Percentiles rank a stretch among this genome's conserved stretches.
Conservation (phyloP, 2,888 invertebrate genomes). For the Alloscopus bannaensis region DNA sequence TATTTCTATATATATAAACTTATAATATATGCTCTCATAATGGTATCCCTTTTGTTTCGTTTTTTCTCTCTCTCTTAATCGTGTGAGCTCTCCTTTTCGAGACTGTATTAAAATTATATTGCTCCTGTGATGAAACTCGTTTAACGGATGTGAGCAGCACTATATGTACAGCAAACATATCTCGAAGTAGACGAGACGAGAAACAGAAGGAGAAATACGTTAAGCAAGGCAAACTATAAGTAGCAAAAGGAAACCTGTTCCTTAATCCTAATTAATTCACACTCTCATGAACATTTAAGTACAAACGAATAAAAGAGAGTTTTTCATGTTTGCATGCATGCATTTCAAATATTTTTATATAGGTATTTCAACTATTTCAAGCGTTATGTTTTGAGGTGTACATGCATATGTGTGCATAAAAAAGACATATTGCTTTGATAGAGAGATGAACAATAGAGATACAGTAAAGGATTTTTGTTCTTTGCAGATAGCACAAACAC, state of each 20-base stretch:
- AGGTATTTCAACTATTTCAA: neutral
- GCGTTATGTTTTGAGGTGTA: neutral
- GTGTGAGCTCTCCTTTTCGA: neutral
- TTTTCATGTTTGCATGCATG: constrained; percentile 30
- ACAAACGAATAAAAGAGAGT: constrained; percentile 48
- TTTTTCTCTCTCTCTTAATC: no score
- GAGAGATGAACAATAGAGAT: constrained; percentile 46
- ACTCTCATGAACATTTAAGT: constrained; percentile 72
- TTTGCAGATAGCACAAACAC: no score
- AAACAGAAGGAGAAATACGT: constrained; percentile 18
- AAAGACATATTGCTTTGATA: constrained; percentile 34
- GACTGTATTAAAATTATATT: neutral
- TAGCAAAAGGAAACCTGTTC: constrained; percentile 69
- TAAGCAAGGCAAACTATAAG: constrained; percentile 11
- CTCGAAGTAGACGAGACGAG: no score
- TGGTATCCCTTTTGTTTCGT: no score
- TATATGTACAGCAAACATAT: neutral
- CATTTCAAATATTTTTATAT: constrained; percentile 3
- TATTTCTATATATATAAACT: no score
- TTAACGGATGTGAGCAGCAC: constrained; percentile 62
- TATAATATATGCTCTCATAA: no score
- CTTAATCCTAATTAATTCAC: constrained; percentile 73
- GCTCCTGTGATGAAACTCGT: constrained; percentile 66
- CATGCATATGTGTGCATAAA: no score
- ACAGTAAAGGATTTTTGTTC: constrained; percentile 5